Percentiles rank a stretch among this genome's conserved stretches.
Conservation (phyloP, 2,797 vertebrate species). For the Tolypeutes matacus region DNA sequence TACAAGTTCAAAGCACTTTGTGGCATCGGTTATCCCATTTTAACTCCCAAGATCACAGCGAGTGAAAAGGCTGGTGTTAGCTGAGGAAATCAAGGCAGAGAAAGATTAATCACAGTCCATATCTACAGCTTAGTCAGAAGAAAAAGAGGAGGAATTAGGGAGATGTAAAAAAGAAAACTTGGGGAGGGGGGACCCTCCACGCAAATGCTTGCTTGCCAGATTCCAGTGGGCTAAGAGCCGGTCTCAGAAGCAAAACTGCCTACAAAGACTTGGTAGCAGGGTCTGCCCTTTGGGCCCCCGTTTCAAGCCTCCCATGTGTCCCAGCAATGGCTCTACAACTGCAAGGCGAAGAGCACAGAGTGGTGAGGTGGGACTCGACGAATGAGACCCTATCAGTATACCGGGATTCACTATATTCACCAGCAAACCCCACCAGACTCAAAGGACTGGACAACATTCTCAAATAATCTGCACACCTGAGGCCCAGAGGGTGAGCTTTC, state of each 20-base stretch:
- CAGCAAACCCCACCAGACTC: background rate
- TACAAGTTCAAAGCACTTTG: background rate
- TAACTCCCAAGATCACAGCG: background rate
- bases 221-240: background rate
- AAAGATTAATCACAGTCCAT: background rate
- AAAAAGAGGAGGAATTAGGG: background rate
- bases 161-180: background rate
- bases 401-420: background rate
- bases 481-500: background rate
- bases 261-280: background rate
- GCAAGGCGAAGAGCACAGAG: background rate
- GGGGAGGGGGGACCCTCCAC: background rate
- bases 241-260: background rate
- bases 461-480: background rate
- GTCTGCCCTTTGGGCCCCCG: background rate
- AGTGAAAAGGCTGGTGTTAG: background rate
- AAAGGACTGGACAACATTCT: background rate
- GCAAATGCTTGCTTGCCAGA: background rate
- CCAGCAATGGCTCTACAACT: background rate
- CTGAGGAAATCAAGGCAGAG: background rate
- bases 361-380: rapidly evolving
- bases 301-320: background rate
- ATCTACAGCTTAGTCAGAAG: background rate
- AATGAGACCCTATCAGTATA: no score
- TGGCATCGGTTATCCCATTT: background rate